phyloP scores from a whole-genome alignment of 2,113 vertebrate genomes.

The Atractosteus spatula region DNA sequence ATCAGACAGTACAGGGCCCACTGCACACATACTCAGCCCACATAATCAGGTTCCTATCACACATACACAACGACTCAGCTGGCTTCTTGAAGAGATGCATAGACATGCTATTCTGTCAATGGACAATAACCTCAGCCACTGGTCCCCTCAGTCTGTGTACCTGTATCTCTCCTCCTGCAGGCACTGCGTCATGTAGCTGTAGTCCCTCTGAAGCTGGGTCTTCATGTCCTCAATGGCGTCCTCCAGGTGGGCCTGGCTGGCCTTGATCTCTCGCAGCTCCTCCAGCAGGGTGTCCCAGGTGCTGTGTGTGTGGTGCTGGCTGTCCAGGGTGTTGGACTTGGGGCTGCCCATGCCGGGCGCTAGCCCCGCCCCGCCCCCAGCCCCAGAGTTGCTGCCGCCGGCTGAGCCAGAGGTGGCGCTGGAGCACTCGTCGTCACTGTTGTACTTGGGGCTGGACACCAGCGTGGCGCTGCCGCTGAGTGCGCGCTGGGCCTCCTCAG shows the following conservation, averaged over 20 bases:
- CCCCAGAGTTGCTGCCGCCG: constrained; percentile 82
- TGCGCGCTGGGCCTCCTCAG: constrained; percentile 77
- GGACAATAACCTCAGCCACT: neutral
- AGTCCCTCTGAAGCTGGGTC: constrained; percentile 89
- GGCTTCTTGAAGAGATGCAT: too few relatives aligned
- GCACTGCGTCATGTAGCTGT: constrained; percentile 96
- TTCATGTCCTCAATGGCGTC: constrained; percentile 95
- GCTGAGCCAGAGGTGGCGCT: constrained; percentile 88
- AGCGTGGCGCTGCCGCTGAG: constrained; percentile 92
- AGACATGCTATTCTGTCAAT: neutral
- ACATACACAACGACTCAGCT: too few relatives aligned
- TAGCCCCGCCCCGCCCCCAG: constrained; percentile 48
- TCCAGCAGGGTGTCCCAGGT: constrained; percentile 87
- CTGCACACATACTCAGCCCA: too few relatives aligned
- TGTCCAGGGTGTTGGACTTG: constrained; percentile 78
- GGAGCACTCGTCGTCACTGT: constrained; percentile 93
- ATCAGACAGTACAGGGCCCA: too few relatives aligned
- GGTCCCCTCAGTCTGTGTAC: constrained; percentile 36
- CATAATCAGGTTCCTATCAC: too few relatives aligned
- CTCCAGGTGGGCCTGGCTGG: constrained; percentile 88
- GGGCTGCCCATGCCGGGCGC: constrained; percentile 80
- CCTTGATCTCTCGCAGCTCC: constrained; percentile 91
- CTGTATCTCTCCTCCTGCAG: constrained; percentile 88
- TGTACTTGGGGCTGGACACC: constrained; percentile 95
- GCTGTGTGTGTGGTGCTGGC: constrained; percentile 69